A percentile compares a stretch with the other conserved stretches of the same genome.
These are phyloP conservation scores for Cryptocephalus moraei DNA, from an alignment of 2,888 invertebrate genomes.

Conservation along the genomic window DNA sequence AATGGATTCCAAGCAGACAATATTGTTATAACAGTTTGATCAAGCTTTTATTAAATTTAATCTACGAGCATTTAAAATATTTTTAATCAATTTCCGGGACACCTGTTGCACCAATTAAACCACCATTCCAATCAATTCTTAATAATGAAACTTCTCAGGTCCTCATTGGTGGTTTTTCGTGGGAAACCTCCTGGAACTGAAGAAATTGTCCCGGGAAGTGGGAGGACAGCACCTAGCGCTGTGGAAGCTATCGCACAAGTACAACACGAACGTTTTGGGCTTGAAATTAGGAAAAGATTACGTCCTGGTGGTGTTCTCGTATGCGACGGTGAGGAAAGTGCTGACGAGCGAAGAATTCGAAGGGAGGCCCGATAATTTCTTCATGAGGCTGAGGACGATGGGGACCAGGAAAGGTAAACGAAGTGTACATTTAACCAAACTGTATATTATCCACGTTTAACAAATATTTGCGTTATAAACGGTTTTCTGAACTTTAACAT, in stretches of 20 bases:
- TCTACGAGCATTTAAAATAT: no score
- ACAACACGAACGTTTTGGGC: slow-evolving; percentile 45
- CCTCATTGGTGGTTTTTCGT: slow-evolving; percentile 39
- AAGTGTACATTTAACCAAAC: no score
- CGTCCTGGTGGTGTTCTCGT: slow-evolving; percentile 46
- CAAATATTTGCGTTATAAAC: no score
- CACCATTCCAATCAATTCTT: no score
- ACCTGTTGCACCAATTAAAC: no score
- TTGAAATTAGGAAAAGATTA: slow-evolving; percentile 45
- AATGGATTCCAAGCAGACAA: no score
- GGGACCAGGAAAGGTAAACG: slow-evolving; percentile 46
- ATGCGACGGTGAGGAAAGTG: slow-evolving; percentile 42
- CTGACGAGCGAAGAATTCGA: slow-evolving; percentile 49
- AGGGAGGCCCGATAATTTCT: slow-evolving; percentile 57
- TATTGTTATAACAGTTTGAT: no score
- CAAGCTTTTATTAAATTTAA: no score
- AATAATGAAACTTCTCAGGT: slow-evolving; percentile 28
- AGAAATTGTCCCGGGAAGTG: slow-evolving; percentile 28
- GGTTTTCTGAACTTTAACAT: no score
- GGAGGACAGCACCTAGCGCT: slow-evolving; percentile 46
- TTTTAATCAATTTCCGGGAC: no score
- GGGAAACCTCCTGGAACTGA: slow-evolving; percentile 34
- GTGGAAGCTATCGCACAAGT: slow-evolving; percentile 37
- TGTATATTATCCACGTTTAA: no score
- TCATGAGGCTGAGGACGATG: slow-evolving; percentile 51